phyloP scores from a whole-genome alignment of 2,797 vertebrate species.

The Etheostoma nigrum region DNA sequence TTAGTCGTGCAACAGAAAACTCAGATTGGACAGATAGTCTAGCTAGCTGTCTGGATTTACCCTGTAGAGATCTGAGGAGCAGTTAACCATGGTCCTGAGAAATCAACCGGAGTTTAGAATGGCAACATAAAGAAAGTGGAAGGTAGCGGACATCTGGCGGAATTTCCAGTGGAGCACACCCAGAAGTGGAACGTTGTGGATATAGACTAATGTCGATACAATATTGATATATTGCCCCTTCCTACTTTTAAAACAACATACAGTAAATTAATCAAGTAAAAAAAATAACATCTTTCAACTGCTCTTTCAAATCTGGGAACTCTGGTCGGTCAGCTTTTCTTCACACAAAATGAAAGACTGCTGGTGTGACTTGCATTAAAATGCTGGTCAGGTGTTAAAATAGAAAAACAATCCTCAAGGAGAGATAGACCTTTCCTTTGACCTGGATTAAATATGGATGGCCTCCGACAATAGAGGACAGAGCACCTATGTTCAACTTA shows the following conservation, averaged over 20 bases:
- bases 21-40: too few relatives aligned
- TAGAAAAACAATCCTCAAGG: slow-evolving; percentile 12
- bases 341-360: slow-evolving; percentile 15
- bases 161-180: too few relatives aligned
- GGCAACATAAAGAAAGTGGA: too few relatives aligned
- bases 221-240: too few relatives aligned
- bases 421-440: slow-evolving; percentile 56
- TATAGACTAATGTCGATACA: too few relatives aligned
- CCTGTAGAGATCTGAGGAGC: too few relatives aligned
- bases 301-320: slow-evolving; percentile 1
- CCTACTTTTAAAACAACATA: not conserved
- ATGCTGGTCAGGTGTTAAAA: slow-evolving; percentile 31
- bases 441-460: slow-evolving; percentile 70
- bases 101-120: too few relatives aligned
- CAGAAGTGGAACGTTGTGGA: too few relatives aligned
- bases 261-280: not conserved
- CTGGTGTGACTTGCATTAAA: slow-evolving; percentile 25
- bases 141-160: too few relatives aligned
- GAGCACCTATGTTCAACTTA: slow-evolving; percentile 37
- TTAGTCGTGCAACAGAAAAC: too few relatives aligned
- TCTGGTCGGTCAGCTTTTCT: not conserved
- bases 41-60: too few relatives aligned
- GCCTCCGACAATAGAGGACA: slow-evolving; percentile 42
- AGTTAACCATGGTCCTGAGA: too few relatives aligned
- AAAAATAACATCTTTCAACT: not conserved